Evolutionary conservation across 2,888 invertebrate species (phyloP), one percentile per base, ranked within the genome.

Genomic region (Conchocele bisecta): DNA sequence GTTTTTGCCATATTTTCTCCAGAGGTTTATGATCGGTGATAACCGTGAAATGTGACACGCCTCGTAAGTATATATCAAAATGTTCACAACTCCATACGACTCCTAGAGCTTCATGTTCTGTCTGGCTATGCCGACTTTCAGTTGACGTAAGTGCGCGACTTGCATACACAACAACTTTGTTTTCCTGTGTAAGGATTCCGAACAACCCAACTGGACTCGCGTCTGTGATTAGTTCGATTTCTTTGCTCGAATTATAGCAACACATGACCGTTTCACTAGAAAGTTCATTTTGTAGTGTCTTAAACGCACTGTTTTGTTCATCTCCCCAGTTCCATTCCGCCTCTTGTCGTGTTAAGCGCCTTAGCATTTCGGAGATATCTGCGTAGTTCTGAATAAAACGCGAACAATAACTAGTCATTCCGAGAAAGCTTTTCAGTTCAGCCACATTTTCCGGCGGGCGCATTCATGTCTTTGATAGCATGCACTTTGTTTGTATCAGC

Each of bases 21-120:
- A 84, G 37, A 9, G 81, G 81, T 39, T 79, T 75, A 65, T 83
- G 83, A 51, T 83, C 81, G 15, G 76, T 83, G 20, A 79, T 13
- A 22, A 83, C 66, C 22, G 63, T 76, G 41, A 86, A 83, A 11
- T 57, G 41, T 48, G 57, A 59, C 13, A 61, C 73, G 44, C 81
- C 83, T 29, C 60, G 26, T 0, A 86, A 51, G 31, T 83, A 83
- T 35, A 75, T 59, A 15, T 71, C 50, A 59, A 75, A 82, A 44
- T 83, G 72, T 51, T 79, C 72, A 48, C 57, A 72, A 26, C 73
- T 56, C 84, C 81, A 86, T 13, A 82, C 80, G 7, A 85, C 67
- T 9, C 79, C 84, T n/a, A 85, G 63, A 35, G 77, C 59, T 44
- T 83, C 83, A 2, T 76, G 56, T 57, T 82, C 80, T 15, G 79